These are phyloP conservation scores for Hypocryptadius cinnamomeus DNA, from an alignment of 2,113 vertebrate species.

Conservation along the genomic window DNA sequence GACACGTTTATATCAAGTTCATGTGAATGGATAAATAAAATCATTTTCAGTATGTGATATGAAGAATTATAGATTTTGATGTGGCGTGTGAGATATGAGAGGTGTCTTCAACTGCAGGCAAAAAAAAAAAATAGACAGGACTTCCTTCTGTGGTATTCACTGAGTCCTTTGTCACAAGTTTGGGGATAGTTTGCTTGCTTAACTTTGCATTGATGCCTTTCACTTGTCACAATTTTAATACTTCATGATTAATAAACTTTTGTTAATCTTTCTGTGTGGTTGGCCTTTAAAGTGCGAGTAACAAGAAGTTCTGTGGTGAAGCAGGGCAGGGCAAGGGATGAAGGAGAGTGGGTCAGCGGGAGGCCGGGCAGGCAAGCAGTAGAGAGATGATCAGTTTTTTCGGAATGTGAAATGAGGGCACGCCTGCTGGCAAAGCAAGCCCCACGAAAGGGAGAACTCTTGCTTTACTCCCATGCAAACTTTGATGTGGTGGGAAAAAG, in stretches of 20 bases:
- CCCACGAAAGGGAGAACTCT: background rate
- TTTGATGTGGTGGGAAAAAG: background rate
- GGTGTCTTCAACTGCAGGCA: conserved; percentile 28
- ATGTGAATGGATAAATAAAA: conserved; percentile 94
- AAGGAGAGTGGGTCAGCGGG: rapidly evolving
- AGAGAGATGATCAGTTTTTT: background rate
- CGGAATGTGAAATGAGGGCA: background rate
- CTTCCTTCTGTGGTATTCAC: background rate
- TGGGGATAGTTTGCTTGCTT: conserved; percentile 55
- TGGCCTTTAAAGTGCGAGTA: background rate
- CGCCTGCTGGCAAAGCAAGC: rapidly evolving
- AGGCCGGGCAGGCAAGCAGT: rapidly evolving
- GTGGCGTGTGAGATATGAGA: conserved; percentile 47
- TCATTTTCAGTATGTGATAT: conserved; percentile 90
- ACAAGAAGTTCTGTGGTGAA: background rate
- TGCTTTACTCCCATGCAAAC: rapidly evolving
- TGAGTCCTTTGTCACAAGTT: conserved; percentile 33
- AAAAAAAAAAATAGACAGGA: background rate
- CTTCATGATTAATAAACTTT: conserved; percentile 59
- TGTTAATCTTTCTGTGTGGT: conserved; percentile 51
- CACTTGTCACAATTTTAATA: conserved; percentile 55
- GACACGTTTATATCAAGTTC: conserved; percentile 91
- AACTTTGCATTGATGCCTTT: conserved; percentile 50
- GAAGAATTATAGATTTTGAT: conserved; percentile 53
- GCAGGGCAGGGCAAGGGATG: no score